phyloP scores from a whole-genome alignment of 1,140 invertebrate genomes.

The Mactra quadrangularis region DNA sequence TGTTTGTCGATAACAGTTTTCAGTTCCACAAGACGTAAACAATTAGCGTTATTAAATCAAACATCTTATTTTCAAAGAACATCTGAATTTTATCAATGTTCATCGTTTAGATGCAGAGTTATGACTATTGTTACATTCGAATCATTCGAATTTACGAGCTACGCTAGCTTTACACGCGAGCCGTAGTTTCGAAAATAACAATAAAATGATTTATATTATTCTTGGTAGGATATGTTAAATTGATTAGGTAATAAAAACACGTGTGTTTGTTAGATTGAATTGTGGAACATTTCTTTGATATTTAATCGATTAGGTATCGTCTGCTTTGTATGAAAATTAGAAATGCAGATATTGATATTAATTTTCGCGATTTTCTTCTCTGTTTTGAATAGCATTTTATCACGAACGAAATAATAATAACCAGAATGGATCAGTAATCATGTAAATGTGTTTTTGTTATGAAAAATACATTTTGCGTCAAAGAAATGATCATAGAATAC shows the following conservation, averaged over 20 bases:
- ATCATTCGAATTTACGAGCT: constrained; percentile 44
- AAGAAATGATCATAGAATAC: too few relatives aligned
- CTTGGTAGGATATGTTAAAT: constrained; percentile 56
- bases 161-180: constrained; percentile 12
- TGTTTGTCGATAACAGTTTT: constrained; percentile 41
- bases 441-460: too few relatives aligned
- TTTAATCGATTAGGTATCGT: background rate
- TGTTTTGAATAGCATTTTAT: too few relatives aligned
- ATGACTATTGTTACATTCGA: constrained; percentile 26
- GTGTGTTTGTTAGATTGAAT: constrained; percentile 23
- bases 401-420: too few relatives aligned
- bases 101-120: constrained; percentile 44
- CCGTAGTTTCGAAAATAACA: constrained; percentile 12
- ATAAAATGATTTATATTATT: constrained; percentile 50
- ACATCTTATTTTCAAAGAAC: constrained; percentile 57
- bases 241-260: constrained; percentile 51
- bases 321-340: too few relatives aligned
- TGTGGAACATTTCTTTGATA: constrained; percentile 43
- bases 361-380: too few relatives aligned
- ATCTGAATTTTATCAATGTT: constrained; percentile 54
- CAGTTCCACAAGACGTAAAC: constrained; percentile 51
- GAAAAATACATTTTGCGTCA: too few relatives aligned
- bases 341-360: too few relatives aligned
- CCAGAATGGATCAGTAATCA: too few relatives aligned
- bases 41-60: constrained; percentile 62